These are phyloP conservation scores for Odontomachus brunneus DNA, from an alignment of 1,140 invertebrate species.

Conservation along the genomic window DNA sequence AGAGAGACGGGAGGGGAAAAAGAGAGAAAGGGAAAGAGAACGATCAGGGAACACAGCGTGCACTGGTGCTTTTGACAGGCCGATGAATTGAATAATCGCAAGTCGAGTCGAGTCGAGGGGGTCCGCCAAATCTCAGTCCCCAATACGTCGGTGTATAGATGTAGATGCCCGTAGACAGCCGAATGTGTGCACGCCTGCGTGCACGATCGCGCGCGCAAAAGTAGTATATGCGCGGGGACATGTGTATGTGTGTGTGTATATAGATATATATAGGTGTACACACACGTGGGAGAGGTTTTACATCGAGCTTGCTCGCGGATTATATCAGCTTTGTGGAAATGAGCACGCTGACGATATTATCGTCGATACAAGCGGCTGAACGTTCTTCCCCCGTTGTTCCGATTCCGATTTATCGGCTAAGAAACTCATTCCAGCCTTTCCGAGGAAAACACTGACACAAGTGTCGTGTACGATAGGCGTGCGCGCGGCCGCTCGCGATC, in stretches of 20 bases:
- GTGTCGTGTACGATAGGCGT: not conserved
- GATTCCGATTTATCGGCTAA: conserved; percentile 1
- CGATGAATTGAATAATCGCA: conserved; percentile 87
- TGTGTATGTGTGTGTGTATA: conserved; percentile 5
- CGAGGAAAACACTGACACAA: not conserved
- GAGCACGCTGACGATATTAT: conserved; percentile 62
- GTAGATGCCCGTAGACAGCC: conserved; percentile 41
- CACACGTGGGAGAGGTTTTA: conserved; percentile 14
- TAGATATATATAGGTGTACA: conserved; percentile 6
- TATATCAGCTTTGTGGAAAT: conserved; percentile 73
- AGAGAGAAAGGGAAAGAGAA: conserved; percentile 76
- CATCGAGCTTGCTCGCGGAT: conserved; percentile 63
- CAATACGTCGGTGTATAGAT: conserved; percentile 76
- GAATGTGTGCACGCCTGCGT: conserved; percentile 25
- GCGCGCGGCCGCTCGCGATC: no score
- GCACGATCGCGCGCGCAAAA: conserved; percentile 17
- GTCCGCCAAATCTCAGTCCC: conserved; percentile 84
- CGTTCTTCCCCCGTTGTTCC: conserved; percentile 21
- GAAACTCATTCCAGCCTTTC: conserved; percentile 7
- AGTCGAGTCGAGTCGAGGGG: conserved; percentile 85
- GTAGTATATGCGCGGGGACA: conserved; percentile 1
- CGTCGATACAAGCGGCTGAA: conserved; percentile 39
- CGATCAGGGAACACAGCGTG: conserved; percentile 82
- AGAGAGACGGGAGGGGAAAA: conserved; percentile 72
- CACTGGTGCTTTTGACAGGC: conserved; percentile 86